These are phyloP conservation scores for Ceyx melanurus DNA, from an alignment of 2,113 vertebrate genomes.

Conservation along the genomic window DNA sequence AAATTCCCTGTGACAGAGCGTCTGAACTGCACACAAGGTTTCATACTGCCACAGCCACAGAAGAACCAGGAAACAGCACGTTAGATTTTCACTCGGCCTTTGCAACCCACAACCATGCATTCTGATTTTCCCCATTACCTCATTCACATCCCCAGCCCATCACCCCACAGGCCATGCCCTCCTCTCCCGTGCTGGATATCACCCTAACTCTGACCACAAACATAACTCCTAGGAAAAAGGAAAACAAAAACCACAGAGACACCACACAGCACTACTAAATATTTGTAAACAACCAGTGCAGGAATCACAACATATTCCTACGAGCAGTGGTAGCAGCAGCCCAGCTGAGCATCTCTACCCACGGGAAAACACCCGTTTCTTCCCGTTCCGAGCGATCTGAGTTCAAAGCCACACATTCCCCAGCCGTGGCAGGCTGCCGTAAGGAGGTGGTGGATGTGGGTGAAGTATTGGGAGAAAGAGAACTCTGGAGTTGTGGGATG, in stretches of 20 bases:
- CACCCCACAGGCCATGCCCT: neutral
- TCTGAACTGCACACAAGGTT: neutral
- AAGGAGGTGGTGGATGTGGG: neutral
- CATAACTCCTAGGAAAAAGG: neutral
- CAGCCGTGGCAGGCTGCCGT: neutral
- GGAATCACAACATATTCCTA: neutral
- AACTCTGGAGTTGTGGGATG: neutral
- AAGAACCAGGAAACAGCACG: slow-evolving; percentile 14
- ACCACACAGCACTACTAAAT: neutral
- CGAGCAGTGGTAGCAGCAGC: neutral
- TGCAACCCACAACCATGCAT: neutral
- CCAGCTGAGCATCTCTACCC: neutral
- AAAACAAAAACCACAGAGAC: neutral
- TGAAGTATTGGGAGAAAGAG: neutral
- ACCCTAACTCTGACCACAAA: slow-evolving; percentile 38
- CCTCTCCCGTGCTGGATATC: neutral
- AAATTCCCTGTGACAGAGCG: neutral
- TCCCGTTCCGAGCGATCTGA: neutral
- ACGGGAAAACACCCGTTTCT: neutral
- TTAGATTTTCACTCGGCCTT: slow-evolving; percentile 3
- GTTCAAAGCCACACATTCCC: neutral
- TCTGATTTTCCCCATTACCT: slow-evolving; percentile 7
- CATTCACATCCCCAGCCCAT: neutral
- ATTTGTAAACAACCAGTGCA: neutral
- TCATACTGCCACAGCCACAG: neutral